Conservation (phyloP, 2,888 invertebrate species). For the Allophyes oxyacanthae region DNA sequence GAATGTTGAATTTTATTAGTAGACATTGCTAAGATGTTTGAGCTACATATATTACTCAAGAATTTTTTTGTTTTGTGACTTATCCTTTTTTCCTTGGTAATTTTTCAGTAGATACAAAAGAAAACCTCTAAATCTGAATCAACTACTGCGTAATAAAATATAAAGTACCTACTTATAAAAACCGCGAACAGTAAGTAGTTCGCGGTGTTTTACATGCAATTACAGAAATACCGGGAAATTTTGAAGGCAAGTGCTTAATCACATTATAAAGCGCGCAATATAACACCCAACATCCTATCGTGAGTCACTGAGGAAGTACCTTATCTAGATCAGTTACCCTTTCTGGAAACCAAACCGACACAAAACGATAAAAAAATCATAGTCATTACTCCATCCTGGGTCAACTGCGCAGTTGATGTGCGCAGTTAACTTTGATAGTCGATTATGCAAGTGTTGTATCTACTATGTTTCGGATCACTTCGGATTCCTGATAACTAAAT, state of each 20-base stretch:
- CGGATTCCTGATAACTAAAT: slow-evolving; percentile 39
- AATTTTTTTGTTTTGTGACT: no score
- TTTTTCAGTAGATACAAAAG: no score
- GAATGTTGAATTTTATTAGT: no score
- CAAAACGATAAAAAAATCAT: slow-evolving; percentile 53
- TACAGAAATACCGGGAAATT: slow-evolving; percentile 12
- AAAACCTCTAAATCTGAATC: no score
- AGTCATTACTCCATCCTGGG: slow-evolving; percentile 50
- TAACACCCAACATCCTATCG: slow-evolving; percentile 5
- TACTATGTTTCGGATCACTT: slow-evolving; percentile 25
- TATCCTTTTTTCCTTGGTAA: no score
- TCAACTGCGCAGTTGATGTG: slow-evolving; percentile 54
- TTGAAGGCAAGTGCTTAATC: slow-evolving; percentile 20
- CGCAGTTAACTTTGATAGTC: slow-evolving; percentile 48
- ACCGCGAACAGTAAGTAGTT: no score
- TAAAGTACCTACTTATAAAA: no score
- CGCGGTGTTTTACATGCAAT: no score
- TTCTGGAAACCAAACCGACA: slow-evolving; percentile 62
- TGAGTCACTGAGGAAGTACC: slow-evolving; percentile 65
- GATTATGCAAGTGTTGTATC: slow-evolving; percentile 50
- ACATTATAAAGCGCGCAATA: slow-evolving; percentile 30
- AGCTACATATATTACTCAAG: no score
- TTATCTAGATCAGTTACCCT: slow-evolving; percentile 56
- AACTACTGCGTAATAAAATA: no score
- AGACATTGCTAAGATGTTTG: no score